Base-by-base conservation (phyloP, 2,888 invertebrate genomes). In the Sarcophaga carnaria region DNA sequence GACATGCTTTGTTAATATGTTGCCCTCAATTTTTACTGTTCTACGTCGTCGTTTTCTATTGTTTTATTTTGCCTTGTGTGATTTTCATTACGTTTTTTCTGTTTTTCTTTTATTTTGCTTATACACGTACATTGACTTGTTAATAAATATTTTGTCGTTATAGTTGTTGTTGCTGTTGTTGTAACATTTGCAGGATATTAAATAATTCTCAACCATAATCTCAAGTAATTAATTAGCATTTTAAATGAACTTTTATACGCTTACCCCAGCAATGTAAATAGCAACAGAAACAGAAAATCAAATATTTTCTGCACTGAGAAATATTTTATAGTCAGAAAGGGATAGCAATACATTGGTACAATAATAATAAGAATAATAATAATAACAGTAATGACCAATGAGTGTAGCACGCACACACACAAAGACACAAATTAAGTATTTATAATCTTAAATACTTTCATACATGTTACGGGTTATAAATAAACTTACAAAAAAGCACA, bases 161-260 rank as follows among this genome's bases (percentile, higher is more conserved):
- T 14, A 10, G 49, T 14, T 49, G 49, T 49, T 54, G 12, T 14
- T 54, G 12, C 4, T 54, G 54, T 54, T 54, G 17, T 11, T 27
- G 49, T 54, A 64, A 10, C 27, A 27, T 75, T 54, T 64, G 17
- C 37, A 4, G 27, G 66, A 37, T 27, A 25, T 67, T 67, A 66
- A 59, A 27, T 69, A 63, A 69, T 79, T 37, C 66, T 49, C 22
- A 17, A 60, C 66, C 66, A 76, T 62, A 80, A 76, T 66, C 76
- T 66, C 71, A 71, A 80, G 66, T 76, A 84, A 76, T 84, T 80
- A 84, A 84, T 84, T 80, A 84, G 17, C 60, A 76, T 71, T 75
- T 75, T 70, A 66, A 79, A 75, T 80, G 75, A 84, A 75, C 20
- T 66, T 76, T 76, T 54, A 27, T 37, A 8, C 27, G 12, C 70